These are phyloP conservation scores for Stenopsyche tienmushanensis DNA, from an alignment of 1,140 invertebrate genomes.

Conservation along the genomic window DNA sequence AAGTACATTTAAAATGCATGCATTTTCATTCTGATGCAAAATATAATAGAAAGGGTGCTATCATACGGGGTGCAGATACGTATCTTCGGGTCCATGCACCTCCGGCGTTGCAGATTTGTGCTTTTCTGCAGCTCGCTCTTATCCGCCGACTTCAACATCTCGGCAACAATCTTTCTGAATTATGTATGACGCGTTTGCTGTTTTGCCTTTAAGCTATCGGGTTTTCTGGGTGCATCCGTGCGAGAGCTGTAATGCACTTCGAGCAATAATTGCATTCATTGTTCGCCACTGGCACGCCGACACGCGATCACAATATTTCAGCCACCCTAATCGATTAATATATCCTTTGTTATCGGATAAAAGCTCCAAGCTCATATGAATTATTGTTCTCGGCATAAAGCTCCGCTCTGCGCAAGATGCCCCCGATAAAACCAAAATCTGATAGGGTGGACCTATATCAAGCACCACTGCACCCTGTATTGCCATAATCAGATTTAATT, in stretches of 20 bases:
- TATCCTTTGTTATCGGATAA: constrained; percentile 34
- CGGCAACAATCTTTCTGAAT: no score
- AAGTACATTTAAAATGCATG: not conserved
- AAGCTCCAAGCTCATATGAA: constrained; percentile 15
- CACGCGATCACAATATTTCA: constrained; percentile 34
- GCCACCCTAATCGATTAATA: constrained; percentile 30
- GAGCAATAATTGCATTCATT: constrained; percentile 39
- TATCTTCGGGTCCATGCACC: not conserved
- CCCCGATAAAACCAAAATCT: no score
- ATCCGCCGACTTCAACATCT: not conserved
- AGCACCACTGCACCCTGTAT: no score
- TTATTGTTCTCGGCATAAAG: constrained; percentile 14
- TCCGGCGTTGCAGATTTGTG: not conserved
- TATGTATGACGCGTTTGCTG: not conserved
- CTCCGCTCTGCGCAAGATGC: constrained; percentile 1
- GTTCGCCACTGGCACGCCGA: constrained; percentile 27
- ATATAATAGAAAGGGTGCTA: no score
- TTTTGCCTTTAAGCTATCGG: not conserved
- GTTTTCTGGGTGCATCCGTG: not conserved
- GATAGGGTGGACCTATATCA: no score
- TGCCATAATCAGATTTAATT: no score
- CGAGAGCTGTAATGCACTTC: not conserved
- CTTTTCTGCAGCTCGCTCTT: not conserved
- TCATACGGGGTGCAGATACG: no score
- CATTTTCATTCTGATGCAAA: not conserved